phyloP scores from a whole-genome alignment of 2,888 invertebrate genomes.

The Artemia sinica region DNA sequence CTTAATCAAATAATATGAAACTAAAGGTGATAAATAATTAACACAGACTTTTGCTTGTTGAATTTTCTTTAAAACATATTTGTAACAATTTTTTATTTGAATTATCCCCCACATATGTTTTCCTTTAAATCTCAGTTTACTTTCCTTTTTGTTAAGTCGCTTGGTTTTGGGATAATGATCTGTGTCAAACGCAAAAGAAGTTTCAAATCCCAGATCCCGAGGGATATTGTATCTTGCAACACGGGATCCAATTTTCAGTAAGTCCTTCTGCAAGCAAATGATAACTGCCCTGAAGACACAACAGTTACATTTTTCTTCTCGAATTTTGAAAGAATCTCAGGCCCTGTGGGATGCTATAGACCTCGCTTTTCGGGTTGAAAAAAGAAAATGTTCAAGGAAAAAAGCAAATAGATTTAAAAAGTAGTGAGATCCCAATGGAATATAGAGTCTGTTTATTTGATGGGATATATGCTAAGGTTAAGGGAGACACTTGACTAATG shows the following conservation, averaged over 20 bases:
- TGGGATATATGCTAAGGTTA: background rate
- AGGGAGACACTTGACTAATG: background rate
- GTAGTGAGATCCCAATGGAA: conserved; percentile 3
- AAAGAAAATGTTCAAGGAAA: background rate
- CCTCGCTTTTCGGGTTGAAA: background rate
- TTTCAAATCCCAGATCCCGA: background rate
- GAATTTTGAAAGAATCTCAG: too few relatives aligned
- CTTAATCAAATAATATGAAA: too few relatives aligned
- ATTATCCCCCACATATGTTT: too few relatives aligned
- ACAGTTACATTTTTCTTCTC: background rate
- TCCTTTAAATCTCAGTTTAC: too few relatives aligned
- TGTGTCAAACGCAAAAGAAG: background rate
- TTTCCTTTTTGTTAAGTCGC: background rate
- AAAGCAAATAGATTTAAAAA: conserved; percentile 11
- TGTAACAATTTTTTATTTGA: too few relatives aligned
- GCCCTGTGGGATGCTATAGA: too few relatives aligned
- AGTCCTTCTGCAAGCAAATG: conserved; percentile 4
- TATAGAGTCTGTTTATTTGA: background rate
- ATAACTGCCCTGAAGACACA: conserved; percentile 12
- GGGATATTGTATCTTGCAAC: background rate
- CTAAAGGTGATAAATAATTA: too few relatives aligned
- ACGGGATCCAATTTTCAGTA: conserved; percentile 10
- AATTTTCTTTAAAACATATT: too few relatives aligned
- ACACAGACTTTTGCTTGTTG: too few relatives aligned
- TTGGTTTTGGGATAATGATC: conserved; percentile 3